A percentile compares a stretch with the other conserved stretches of the same genome.
Evolutionary conservation across 2,888 invertebrate genomes (phyloP).

Genomic region (Camponotus fellah): DNA sequence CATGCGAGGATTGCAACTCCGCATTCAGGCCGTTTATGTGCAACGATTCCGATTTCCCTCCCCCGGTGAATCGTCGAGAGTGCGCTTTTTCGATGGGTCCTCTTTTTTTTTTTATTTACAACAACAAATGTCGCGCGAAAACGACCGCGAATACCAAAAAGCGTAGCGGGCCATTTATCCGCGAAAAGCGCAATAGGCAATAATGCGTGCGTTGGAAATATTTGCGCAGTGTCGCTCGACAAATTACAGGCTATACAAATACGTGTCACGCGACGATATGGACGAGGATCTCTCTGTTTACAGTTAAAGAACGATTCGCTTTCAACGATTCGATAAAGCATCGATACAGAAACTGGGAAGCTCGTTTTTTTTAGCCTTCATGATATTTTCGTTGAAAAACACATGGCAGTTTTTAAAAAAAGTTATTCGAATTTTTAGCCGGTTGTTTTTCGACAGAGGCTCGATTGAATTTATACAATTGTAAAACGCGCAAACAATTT

Average conservation of each 20-base stretch:
- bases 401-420: constrained; percentile 6
- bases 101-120: not conserved
- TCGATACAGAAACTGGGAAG: not conserved
- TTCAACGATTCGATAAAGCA: constrained; percentile 7
- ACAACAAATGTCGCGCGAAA: not conserved
- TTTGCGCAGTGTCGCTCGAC: constrained; percentile 18
- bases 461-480: not conserved
- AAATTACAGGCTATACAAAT: constrained; percentile 14
- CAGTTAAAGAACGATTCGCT: constrained; percentile 33
- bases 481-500: not conserved
- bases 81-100: not conserved
- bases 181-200: constrained; percentile 6
- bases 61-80: constrained; percentile 5
- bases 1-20: constrained; percentile 18
- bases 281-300: constrained; percentile 32
- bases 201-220: constrained; percentile 31
- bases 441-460: not conserved
- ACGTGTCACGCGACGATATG: not conserved
- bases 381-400: not conserved
- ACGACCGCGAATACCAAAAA: constrained; percentile 14
- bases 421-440: not conserved
- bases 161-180: constrained; percentile 1
- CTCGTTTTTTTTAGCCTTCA: not conserved
- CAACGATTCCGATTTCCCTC: constrained; percentile 10
- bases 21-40: constrained; percentile 30